Conservation (phyloP, 2,113 vertebrate species). For the Alligator mississippiensis region DNA sequence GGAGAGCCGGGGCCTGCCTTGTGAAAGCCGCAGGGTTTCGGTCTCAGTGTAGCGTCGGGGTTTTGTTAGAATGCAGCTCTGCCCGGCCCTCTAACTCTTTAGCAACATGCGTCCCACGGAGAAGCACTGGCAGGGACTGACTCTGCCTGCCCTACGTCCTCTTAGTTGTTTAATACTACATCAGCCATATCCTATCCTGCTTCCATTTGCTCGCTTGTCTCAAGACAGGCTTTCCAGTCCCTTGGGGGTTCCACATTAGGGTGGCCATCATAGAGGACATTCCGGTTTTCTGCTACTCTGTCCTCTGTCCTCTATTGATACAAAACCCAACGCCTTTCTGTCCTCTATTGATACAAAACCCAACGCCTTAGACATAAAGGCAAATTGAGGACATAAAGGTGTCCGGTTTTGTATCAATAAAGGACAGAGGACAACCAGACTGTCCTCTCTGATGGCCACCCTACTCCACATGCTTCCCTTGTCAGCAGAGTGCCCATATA, state of each 20-base stretch:
- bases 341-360: no score
- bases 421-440: no score
- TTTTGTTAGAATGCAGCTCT: neutral
- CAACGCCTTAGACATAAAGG: no score
- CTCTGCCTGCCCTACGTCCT: neutral
- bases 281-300: no score
- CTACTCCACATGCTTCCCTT: neutral
- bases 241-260: neutral
- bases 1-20: neutral
- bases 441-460: no score
- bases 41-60: neutral
- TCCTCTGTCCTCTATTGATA: no score
- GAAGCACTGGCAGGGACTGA: neutral
- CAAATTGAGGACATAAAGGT: no score
- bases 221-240: neutral
- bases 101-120: neutral
- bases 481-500: neutral
- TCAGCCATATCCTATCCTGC: neutral
- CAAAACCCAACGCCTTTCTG: no score
- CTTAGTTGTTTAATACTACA: neutral
- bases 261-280: no score
- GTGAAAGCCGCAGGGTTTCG: neutral
- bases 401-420: no score
- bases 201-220: neutral
- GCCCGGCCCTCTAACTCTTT: neutral